Percentiles rank a stretch among this genome's conserved stretches.
Evolutionary conservation across 2,113 vertebrate genomes (phyloP).

Genomic region (Entosphenus tridentatus): DNA sequence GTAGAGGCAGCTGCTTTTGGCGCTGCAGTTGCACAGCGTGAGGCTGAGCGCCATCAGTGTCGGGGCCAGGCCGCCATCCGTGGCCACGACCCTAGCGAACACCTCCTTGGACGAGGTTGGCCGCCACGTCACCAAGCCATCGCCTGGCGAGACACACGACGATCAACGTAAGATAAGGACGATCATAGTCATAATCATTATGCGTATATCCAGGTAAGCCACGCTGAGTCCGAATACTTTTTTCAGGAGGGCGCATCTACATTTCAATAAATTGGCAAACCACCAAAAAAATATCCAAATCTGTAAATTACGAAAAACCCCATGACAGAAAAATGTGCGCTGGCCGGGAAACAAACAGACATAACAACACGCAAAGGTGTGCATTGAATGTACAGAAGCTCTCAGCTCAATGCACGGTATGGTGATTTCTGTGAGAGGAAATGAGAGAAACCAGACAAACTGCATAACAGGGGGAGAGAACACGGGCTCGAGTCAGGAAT

Average conservation of each 20-base stretch:
- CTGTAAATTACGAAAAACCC: background rate
- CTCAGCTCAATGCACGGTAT: too few relatives aligned
- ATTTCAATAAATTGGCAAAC: background rate
- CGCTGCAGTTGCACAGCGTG: background rate
- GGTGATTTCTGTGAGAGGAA: too few relatives aligned
- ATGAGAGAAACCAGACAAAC: too few relatives aligned
- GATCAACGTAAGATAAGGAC: background rate
- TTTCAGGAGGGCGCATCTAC: background rate
- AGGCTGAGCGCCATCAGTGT: background rate
- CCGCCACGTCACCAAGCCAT: background rate
- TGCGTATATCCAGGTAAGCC: background rate
- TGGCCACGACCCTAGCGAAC: slow-evolving; percentile 2
- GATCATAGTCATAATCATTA: too few relatives aligned
- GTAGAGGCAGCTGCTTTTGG: background rate
- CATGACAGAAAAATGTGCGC: background rate
- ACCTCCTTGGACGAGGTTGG: background rate
- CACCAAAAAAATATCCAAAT: background rate
- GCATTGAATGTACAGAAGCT: too few relatives aligned
- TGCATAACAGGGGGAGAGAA: too few relatives aligned
- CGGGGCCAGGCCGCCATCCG: background rate
- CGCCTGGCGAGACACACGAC: background rate
- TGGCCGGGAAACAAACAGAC: too few relatives aligned
- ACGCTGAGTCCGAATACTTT: background rate
- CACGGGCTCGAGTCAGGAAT: too few relatives aligned
- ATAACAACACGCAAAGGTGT: too few relatives aligned